phyloP scores from a whole-genome alignment of 2,888 invertebrate species.

The Helleia helle region DNA sequence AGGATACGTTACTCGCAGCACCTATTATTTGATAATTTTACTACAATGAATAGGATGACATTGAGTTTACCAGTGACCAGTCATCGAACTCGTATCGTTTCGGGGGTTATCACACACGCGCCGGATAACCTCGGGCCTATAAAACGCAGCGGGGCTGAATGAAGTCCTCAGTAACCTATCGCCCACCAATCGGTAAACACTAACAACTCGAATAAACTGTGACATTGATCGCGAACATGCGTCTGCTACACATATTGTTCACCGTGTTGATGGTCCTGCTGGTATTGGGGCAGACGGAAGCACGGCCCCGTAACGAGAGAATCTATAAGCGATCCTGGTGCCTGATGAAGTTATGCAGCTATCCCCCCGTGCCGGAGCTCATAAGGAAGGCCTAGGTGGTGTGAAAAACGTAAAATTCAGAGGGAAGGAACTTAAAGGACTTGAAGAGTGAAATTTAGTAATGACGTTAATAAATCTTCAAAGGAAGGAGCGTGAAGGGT shows the following conservation, averaged over 20 bases:
- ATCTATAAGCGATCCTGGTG: constrained; percentile 38
- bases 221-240: constrained; percentile 35
- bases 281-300: constrained; percentile 28
- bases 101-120: constrained; percentile 62
- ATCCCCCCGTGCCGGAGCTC: constrained; percentile 28
- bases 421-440: no score
- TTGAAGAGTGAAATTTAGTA: no score
- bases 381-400: constrained; percentile 28
- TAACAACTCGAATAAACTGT: constrained; percentile 13
- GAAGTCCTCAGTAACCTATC: constrained; percentile 43
- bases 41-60: constrained; percentile 55
- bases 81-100: constrained; percentile 57
- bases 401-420: no score
- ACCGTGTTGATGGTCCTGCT: constrained; percentile 32
- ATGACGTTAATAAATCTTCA: no score
- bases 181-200: constrained; percentile 37
- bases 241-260: constrained; percentile 38
- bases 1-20: constrained; percentile 5
- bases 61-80: constrained; percentile 40
- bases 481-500: no score
- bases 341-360: constrained; percentile 53
- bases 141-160: constrained; percentile 37
- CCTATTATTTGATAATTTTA: constrained; percentile 54
- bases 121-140: constrained; percentile 57
- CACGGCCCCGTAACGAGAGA: constrained; percentile 35